phyloP scores from a whole-genome alignment of 2,113 vertebrate species.

The Grammomys surdaster region DNA sequence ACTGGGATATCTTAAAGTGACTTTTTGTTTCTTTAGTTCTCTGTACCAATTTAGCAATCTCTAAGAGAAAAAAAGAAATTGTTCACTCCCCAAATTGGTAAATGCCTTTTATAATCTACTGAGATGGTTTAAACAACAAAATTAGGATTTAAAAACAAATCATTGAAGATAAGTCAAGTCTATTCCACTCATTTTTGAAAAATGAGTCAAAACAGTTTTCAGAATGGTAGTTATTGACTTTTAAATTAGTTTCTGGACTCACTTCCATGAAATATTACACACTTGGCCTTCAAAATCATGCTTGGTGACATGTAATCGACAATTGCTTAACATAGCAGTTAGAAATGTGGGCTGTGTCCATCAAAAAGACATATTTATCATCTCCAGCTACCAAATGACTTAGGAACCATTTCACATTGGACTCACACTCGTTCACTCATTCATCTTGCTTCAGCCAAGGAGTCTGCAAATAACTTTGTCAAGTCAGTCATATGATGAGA shows the following conservation, averaged over 20 bases:
- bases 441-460: constrained; percentile 49
- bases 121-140: neutral
- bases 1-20: neutral
- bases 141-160: neutral
- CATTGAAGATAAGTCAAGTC: neutral
- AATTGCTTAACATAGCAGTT: constrained; percentile 63
- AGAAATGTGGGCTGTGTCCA: constrained; percentile 55
- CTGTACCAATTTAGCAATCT: constrained; percentile 39
- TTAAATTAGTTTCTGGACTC: constrained; percentile 70
- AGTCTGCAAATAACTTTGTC: constrained; percentile 56
- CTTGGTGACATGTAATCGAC: constrained; percentile 39
- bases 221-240: constrained; percentile 60
- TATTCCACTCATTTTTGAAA: constrained; percentile 60
- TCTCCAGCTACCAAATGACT: constrained; percentile 40
- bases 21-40: constrained; percentile 39
- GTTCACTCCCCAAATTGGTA: neutral
- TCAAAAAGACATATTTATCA: constrained; percentile 70
- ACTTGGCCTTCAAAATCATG: constrained; percentile 69
- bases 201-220: constrained; percentile 53
- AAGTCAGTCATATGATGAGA: constrained; percentile 61
- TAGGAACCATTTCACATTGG: constrained; percentile 55
- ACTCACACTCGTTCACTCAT: constrained; percentile 38
- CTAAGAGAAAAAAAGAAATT: neutral
- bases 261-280: constrained; percentile 67
- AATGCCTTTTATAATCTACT: neutral